Evolutionary conservation across 1,140 invertebrate species (phyloP).

Genomic region (Tetramorium parvispinum): DNA sequence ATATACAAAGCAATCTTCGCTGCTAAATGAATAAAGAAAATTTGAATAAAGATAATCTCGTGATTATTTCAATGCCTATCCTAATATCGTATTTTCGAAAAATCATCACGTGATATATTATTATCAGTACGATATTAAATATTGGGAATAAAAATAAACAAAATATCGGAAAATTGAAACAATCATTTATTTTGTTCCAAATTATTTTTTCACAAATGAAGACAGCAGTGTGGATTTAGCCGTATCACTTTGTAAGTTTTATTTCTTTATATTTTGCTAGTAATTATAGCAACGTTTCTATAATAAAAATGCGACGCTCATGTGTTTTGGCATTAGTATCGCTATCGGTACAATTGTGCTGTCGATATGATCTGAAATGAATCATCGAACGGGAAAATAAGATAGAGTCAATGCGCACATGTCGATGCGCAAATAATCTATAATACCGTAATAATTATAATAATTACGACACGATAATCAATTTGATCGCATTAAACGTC

Average conservation of each 20-base stretch:
- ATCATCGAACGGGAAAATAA: neutral
- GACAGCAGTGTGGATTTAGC: neutral
- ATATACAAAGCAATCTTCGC: neutral
- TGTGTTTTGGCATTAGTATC: neutral
- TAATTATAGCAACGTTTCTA: neutral
- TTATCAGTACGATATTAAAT: neutral
- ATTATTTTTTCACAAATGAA: neutral
- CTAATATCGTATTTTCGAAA: neutral
- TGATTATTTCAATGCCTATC: neutral
- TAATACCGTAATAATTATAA: slow-evolving; percentile 1
- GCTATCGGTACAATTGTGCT: neutral
- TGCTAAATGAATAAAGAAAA: neutral
- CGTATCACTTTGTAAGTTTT: neutral
- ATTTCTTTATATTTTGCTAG: neutral
- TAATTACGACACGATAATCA: neutral
- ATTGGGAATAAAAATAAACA: neutral
- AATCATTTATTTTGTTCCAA: neutral
- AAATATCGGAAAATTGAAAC: neutral
- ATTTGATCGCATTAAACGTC: too few species aligned
- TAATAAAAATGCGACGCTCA: neutral
- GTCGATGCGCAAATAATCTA: neutral
- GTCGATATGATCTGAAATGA: neutral
- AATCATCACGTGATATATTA: neutral
- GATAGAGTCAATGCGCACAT: neutral
- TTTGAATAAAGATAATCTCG: neutral